Evolutionary conservation across 2,113 vertebrate genomes (phyloP), one percentile per base, ranked within the genome.

Genomic region (Pagrus major): DNA sequence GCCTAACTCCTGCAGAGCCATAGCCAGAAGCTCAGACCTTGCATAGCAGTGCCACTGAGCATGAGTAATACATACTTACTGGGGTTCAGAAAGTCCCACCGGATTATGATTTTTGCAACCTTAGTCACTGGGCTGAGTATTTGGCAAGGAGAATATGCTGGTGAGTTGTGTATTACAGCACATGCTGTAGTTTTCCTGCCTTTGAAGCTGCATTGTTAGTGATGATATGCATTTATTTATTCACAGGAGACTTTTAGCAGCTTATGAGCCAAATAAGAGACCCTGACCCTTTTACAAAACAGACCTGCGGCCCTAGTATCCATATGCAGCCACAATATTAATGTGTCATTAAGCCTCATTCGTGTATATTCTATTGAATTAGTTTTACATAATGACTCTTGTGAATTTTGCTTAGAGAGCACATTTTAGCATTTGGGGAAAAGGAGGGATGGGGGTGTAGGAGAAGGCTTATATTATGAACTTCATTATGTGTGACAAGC

Each of bases 401-500:
- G 54, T 74, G 83, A 77, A 82, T 89, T 90, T 84, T 84, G 89
- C 92, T 88, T 76, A 87, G 76, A 73, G 56, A 78, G 89, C 90
- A 90, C 60, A 86, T 90, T 89, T 86, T 67, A 71, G 86, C 47
- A 58, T 77, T 75, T 74, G 44, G 78, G 16, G 23, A 31, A n/a
- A n/a, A n/a, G n/a, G 74, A 58, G 20, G 18, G 54, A 29, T 2
- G 61, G 71, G 14, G 39, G 41, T 56, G 52, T 44, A 80, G 71
- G 70, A 72, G 84, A 81, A 68, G 77, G 68, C 55, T 80, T 71
- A 67, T 77, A 80, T 88, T 89, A 82, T 90, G 75, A 89, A 86
- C 79, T 87, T 82, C 91, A 91, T 92, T 90, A 85, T 80, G 89
- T 89, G 89, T 90, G 90, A 92, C 89, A 91, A 87, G 90, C 87